These are phyloP conservation scores for Nannospalax galili DNA, from an alignment of 2,113 vertebrate species.

Conservation along the genomic window DNA sequence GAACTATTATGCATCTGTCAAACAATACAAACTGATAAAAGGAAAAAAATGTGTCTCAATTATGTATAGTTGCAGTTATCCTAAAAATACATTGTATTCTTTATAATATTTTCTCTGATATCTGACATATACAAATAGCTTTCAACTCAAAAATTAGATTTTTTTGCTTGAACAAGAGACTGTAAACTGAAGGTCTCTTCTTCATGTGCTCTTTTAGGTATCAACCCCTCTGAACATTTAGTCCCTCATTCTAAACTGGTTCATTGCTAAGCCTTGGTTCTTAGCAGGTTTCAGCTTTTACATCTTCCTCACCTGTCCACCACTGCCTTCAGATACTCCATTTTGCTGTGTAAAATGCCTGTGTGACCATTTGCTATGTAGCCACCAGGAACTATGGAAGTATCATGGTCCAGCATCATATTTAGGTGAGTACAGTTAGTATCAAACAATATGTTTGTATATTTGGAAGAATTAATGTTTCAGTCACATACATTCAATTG, in stretches of 20 bases:
- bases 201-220: neutral
- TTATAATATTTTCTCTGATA: neutral
- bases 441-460: neutral
- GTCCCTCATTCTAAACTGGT: neutral
- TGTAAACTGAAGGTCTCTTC: neutral
- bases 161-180: neutral
- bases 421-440: neutral
- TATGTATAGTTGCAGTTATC: no score
- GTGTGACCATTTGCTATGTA: neutral
- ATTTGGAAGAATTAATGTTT: conserved; percentile 6
- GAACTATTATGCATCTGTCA: neutral
- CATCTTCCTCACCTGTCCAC: no score
- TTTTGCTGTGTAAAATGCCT: neutral
- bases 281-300: neutral
- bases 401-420: neutral
- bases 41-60: neutral
- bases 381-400: neutral
- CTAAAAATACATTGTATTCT: neutral
- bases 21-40: neutral
- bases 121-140: neutral
- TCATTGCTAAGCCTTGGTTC: neutral
- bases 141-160: neutral
- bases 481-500: neutral
- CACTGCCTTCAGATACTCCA: neutral
- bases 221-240: no score